These are phyloP conservation scores for Cheirogaleus medius DNA, from an alignment of 2,113 vertebrate species.

Conservation along the genomic window DNA sequence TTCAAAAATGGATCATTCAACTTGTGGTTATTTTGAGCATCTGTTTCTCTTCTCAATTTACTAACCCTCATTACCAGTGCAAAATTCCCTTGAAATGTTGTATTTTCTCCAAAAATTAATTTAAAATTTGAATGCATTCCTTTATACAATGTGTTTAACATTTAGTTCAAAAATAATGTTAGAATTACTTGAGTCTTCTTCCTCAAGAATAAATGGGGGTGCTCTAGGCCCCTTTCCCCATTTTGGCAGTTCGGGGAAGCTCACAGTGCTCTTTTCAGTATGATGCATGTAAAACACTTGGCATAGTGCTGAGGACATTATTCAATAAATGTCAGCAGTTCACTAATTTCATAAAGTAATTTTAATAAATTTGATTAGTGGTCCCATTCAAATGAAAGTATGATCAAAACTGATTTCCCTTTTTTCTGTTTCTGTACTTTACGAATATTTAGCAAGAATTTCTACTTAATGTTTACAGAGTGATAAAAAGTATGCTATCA, in stretches of 20 bases:
- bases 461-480: conserved; percentile 50
- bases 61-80: not conserved
- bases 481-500: conserved; percentile 37
- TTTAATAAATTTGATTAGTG: not conserved
- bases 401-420: not conserved
- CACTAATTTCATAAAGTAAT: conserved; percentile 24
- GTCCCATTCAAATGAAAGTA: conserved; percentile 5
- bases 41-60: not conserved
- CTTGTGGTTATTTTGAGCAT: not conserved
- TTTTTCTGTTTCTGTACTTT: conserved; percentile 7
- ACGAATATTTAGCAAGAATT: conserved; percentile 29
- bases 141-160: not conserved
- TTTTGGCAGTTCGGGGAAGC: not conserved
- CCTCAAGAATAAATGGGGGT: not conserved
- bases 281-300: not conserved
- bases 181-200: not conserved
- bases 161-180: not conserved
- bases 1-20: not conserved
- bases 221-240: not conserved
- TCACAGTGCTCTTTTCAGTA: not conserved
- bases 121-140: conserved; percentile 8
- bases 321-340: not conserved
- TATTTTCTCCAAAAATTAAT: not conserved
- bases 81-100: not conserved
- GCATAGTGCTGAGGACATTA: not conserved